Evolutionary conservation across 1,140 invertebrate species (phyloP).

Genomic region (Copidosoma floridanum): DNA sequence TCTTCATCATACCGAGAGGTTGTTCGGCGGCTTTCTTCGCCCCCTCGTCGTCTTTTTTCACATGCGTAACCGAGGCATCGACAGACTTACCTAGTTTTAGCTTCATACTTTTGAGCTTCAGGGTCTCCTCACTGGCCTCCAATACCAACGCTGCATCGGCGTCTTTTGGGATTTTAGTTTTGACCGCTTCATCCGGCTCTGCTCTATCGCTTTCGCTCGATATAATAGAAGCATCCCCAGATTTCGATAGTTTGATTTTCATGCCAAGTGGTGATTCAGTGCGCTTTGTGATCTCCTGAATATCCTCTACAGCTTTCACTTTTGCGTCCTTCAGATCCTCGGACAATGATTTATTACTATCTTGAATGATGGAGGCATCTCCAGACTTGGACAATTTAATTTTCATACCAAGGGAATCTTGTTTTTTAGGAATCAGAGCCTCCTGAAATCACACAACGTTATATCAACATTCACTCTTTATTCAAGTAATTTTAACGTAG

Average conservation of each 20-base stretch:
- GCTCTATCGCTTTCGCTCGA: too few relatives aligned
- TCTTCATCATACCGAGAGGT: conserved; percentile 35
- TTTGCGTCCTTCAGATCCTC: too few relatives aligned
- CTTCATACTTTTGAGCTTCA: conserved; percentile 53
- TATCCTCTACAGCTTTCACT: too few relatives aligned
- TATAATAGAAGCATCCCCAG: conserved; percentile 51
- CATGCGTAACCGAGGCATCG: conserved; percentile 47
- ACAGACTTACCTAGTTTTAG: conserved; percentile 48
- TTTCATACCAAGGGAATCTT: conserved; percentile 45
- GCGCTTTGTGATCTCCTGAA: conserved; percentile 37
- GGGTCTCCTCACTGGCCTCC: too few relatives aligned
- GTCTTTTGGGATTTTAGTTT: too few relatives aligned
- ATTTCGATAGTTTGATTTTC: conserved; percentile 54
- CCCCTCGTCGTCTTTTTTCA: too few relatives aligned
- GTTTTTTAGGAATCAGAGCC: too few relatives aligned
- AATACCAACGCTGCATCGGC: too few relatives aligned
- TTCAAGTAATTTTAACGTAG: too few relatives aligned
- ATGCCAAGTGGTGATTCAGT: conserved; percentile 49
- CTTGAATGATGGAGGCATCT: conserved; percentile 43
- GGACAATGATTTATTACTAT: conserved; percentile 35
- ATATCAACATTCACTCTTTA: too few relatives aligned
- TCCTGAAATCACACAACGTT: too few relatives aligned
- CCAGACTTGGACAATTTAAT: conserved; percentile 43
- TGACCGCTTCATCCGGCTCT: too few relatives aligned
- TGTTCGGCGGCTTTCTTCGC: conserved; percentile 14